Conservation (phyloP, 2,113 vertebrate genomes). For the Alligator sinensis region DNA sequence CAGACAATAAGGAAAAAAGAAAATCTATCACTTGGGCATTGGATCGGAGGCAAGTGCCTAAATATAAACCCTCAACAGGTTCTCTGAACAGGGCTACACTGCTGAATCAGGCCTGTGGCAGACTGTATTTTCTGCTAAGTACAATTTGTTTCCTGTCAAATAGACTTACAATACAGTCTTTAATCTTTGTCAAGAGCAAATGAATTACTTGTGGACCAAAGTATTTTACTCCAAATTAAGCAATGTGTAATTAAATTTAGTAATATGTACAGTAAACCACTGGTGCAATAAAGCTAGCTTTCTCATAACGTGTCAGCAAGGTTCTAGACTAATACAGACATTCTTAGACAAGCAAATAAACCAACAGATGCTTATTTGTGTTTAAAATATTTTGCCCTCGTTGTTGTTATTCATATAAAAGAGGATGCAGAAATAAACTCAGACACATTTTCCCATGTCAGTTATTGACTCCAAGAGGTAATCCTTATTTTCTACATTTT, state of each 20-base stretch:
- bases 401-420: not conserved
- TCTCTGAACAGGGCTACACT: not conserved
- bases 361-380: not conserved
- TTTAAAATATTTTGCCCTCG: not conserved
- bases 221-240: conserved; percentile 37
- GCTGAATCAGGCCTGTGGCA: not conserved
- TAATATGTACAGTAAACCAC: not conserved
- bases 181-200: not conserved
- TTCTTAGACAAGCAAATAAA: not conserved
- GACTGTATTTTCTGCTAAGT: not conserved
- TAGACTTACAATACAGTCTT: not conserved
- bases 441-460: not conserved
- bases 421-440: not conserved
- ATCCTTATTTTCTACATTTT: conserved; percentile 11
- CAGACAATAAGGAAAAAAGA: not conserved
- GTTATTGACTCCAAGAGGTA: not conserved
- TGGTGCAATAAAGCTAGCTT: not conserved
- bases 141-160: not conserved
- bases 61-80: not conserved
- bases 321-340: not conserved
- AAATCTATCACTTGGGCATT: not conserved
- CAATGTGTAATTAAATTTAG: not conserved
- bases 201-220: not conserved
- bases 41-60: not conserved
- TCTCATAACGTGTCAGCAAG: not conserved